A percentile compares a stretch with the other conserved stretches of the same genome.
Conservation (phyloP, 1,140 invertebrate genomes). For the Rhagoletis zephyria region DNA sequence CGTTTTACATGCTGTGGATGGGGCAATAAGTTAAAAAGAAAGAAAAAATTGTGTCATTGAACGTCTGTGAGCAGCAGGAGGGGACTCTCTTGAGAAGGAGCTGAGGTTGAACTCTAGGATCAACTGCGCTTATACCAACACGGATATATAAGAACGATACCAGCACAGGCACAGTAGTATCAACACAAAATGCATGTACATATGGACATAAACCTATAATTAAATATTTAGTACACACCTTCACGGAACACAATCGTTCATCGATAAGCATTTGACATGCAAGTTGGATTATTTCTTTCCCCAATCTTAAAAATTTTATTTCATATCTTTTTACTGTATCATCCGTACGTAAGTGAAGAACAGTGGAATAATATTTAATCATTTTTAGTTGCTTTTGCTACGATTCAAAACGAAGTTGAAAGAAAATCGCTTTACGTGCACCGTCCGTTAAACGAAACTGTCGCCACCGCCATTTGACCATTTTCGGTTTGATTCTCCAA, state of each 20-base stretch:
- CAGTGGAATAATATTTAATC: constrained; percentile 27
- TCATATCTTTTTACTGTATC: constrained; percentile 22
- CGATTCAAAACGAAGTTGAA: constrained; percentile 10
- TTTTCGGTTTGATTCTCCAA: background rate
- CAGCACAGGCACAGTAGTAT: constrained; percentile 42
- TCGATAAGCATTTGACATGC: background rate
- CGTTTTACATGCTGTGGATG: constrained; percentile 26
- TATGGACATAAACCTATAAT: background rate
- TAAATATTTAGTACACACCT: background rate
- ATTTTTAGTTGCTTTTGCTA: constrained; percentile 35
- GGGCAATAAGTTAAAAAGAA: constrained; percentile 30
- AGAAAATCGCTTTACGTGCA: background rate
- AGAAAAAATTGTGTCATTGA: constrained; percentile 54
- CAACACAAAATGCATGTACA: constrained; percentile 29
- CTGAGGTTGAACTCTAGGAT: constrained; percentile 18
- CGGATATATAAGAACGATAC: background rate
- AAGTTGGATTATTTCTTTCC: background rate
- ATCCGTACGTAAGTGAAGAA: constrained; percentile 31
- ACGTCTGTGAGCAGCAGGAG: constrained; percentile 47
- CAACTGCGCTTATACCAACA: background rate
- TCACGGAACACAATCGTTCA: background rate
- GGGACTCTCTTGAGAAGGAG: constrained; percentile 10
- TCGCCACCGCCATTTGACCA: constrained; percentile 7
- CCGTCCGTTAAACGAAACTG: constrained; percentile 4
- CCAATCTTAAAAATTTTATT: background rate